A percentile compares a stretch with the other conserved stretches of the same genome.
phyloP scores from a whole-genome alignment of 2,113 vertebrate species.

The Triplophysa siluroides region DNA sequence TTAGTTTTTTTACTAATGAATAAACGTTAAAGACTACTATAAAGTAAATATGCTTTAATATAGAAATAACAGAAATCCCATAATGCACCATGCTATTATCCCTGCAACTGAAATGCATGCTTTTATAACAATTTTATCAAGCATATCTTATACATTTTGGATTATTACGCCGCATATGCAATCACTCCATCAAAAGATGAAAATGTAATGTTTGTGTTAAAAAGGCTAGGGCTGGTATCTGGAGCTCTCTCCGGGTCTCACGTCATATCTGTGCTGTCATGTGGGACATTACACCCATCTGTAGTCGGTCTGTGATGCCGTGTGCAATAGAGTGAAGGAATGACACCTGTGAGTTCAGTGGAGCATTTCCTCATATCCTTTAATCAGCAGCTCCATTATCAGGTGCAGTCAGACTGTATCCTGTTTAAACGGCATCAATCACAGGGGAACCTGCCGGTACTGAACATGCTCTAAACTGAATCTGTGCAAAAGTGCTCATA shows the following conservation, averaged over 20 bases:
- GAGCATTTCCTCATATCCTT: not conserved
- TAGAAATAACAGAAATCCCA: too few species aligned
- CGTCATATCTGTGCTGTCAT: not conserved
- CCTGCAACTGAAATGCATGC: too few species aligned
- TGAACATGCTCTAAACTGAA: not conserved
- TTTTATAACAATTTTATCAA: conserved; percentile 1
- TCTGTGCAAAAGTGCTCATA: not conserved
- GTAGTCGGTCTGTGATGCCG: not conserved
- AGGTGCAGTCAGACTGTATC: conserved; percentile 1
- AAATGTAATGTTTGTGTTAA: not conserved
- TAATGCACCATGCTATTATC: too few species aligned
- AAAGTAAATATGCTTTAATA: too few species aligned
- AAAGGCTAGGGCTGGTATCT: not conserved
- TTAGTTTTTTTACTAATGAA: too few species aligned
- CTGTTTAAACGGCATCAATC: not conserved
- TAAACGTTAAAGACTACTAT: too few species aligned
- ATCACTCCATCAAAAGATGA: not conserved
- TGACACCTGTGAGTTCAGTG: conserved; percentile 16
- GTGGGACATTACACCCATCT: conserved; percentile 23
- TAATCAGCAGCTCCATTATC: conserved; percentile 30
- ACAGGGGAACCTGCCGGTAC: not conserved
- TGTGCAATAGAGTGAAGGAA: not conserved
- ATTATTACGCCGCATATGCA: not conserved
- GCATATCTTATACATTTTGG: not conserved
- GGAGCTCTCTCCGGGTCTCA: not conserved